phyloP scores from a whole-genome alignment of 2,888 invertebrate genomes.

The Acanthosepion lycidas region DNA sequence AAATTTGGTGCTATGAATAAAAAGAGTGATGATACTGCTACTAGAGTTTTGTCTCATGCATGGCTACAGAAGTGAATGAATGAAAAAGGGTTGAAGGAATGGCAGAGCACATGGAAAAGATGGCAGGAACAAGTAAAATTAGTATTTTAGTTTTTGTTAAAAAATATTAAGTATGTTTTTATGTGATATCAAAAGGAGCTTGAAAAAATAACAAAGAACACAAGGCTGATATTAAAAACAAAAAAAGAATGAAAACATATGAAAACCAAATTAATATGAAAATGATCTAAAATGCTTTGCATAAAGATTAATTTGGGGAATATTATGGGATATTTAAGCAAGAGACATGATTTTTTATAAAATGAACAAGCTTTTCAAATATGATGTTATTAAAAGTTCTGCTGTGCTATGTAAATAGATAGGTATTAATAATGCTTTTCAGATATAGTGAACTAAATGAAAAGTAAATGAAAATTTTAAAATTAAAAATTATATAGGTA shows the following conservation, averaged over 20 bases:
- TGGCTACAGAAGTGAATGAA: background rate
- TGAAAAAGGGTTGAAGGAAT: background rate
- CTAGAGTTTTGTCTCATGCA: background rate
- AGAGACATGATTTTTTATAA: background rate
- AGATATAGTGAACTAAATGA: background rate
- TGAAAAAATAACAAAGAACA: background rate
- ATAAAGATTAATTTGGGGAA: background rate
- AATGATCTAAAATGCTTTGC: background rate
- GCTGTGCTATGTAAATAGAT: background rate
- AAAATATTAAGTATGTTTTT: background rate
- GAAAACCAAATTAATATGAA: background rate
- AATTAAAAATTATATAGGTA: background rate
- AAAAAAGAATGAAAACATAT: background rate
- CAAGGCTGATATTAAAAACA: background rate
- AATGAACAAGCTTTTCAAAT: background rate
- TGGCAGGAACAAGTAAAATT: background rate
- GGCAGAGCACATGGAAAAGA: background rate
- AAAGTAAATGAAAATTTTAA: background rate
- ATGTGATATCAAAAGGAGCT: background rate
- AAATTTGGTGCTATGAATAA: conserved; percentile 33
- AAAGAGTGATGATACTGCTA: background rate
- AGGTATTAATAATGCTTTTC: background rate
- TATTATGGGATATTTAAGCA: background rate
- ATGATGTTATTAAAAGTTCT: background rate
- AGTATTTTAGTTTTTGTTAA: background rate